Percentiles rank a stretch among this genome's conserved stretches.
These are phyloP conservation scores for Geotrypetes seraphini DNA, from an alignment of 2,797 vertebrate genomes.

Conservation along the genomic window DNA sequence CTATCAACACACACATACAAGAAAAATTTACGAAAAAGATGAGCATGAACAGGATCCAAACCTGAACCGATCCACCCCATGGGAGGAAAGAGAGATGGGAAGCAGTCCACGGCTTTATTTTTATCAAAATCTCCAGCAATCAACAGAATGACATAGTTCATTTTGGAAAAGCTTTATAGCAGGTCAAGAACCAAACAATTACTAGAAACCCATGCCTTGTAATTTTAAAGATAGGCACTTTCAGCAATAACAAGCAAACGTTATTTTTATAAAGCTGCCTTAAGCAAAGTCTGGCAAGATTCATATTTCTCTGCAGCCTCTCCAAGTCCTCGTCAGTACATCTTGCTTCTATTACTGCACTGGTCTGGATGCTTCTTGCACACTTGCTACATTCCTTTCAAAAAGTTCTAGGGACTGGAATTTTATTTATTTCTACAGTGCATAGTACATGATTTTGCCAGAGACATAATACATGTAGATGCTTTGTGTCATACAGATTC, in stretches of 20 bases:
- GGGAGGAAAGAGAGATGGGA: too few relatives aligned
- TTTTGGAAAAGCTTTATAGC: too few relatives aligned
- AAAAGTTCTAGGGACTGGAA: slow-evolving; percentile 4
- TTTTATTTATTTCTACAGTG: slow-evolving; percentile 14
- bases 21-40: not conserved
- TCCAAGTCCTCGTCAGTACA: slow-evolving; percentile 11
- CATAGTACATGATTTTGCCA: too few relatives aligned
- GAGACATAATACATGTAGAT: too few relatives aligned
- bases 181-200: too few relatives aligned
- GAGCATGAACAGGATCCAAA: not conserved
- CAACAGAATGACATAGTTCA: slow-evolving; percentile 4
- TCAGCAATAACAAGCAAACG: too few relatives aligned
- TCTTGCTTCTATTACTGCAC: slow-evolving; percentile 10
- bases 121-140: slow-evolving; percentile 3
- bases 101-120: slow-evolving; percentile 8
- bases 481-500: too few relatives aligned
- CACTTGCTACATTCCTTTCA: slow-evolving; percentile 6
- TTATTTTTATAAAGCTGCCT: slow-evolving; percentile 9
- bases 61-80: slow-evolving; percentile 5
- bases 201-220: too few relatives aligned
- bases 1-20: slow-evolving; percentile 4
- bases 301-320: slow-evolving; percentile 5
- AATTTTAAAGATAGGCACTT: too few relatives aligned
- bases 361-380: slow-evolving; percentile 11
- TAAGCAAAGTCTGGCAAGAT: slow-evolving; percentile 12